A percentile compares a stretch with the other conserved stretches of the same genome.
phyloP scores from a whole-genome alignment of 2,888 invertebrate genomes.

The Drosophila pseudotakahashii region DNA sequence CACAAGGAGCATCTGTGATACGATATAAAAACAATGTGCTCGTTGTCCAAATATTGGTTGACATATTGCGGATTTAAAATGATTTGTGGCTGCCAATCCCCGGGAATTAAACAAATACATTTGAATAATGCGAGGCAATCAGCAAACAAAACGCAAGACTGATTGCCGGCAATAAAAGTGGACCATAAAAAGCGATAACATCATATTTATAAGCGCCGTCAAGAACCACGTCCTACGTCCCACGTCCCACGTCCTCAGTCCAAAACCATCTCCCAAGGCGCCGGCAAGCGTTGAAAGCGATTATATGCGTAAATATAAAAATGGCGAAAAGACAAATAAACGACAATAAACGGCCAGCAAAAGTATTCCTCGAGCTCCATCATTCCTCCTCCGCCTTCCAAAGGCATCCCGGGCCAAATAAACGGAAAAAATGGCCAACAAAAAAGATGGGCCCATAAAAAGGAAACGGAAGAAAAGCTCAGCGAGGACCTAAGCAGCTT shows the following conservation, averaged over 20 bases:
- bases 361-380: constrained; percentile 24
- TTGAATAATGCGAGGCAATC: constrained; percentile 78
- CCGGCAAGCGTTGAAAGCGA: constrained; percentile 73
- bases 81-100: constrained; percentile 73
- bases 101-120: constrained; percentile 79
- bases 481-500: constrained; percentile 38
- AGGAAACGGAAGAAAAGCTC: constrained; percentile 45
- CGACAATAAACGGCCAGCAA: constrained; percentile 71
- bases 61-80: constrained; percentile 80
- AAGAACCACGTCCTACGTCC: constrained; percentile 39
- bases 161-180: constrained; percentile 81
- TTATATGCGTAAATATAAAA: constrained; percentile 80
- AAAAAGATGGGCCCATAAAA: constrained; percentile 70
- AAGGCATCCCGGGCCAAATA: constrained; percentile 35
- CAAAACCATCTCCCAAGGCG: constrained; percentile 47
- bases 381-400: constrained; percentile 15
- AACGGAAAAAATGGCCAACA: constrained; percentile 51
- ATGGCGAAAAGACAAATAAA: constrained; percentile 79
- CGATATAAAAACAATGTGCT: constrained; percentile 28
- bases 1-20: constrained; percentile 32
- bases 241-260: constrained; percentile 29
- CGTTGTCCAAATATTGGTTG: constrained; percentile 70
- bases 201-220: constrained; percentile 77
- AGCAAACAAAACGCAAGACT: constrained; percentile 78
- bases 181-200: constrained; percentile 82